A percentile compares a stretch with the other conserved stretches of the same genome.
phyloP scores from a whole-genome alignment of 2,888 invertebrate genomes.

The Aproaerema taeniolella region DNA sequence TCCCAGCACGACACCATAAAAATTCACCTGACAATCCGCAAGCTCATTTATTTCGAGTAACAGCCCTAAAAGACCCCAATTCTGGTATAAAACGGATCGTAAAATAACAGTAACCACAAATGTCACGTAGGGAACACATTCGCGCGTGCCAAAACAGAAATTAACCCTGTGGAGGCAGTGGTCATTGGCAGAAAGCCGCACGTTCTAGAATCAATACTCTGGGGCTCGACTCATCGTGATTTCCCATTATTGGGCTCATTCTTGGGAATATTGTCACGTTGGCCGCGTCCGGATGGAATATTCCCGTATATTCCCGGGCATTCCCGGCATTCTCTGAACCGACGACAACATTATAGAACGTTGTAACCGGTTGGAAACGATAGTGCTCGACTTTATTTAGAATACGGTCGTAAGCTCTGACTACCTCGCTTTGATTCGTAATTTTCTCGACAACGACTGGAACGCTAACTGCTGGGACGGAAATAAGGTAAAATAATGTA shows the following conservation, averaged over 20 bases:
- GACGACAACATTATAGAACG: not conserved
- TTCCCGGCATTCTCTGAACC: not conserved
- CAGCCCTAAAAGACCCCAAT: slow-evolving; percentile 5
- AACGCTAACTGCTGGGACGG: too few species aligned
- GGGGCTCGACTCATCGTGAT: slow-evolving; percentile 20
- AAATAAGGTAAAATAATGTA: too few species aligned
- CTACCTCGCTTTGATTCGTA: too few species aligned
- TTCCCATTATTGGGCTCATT: slow-evolving; percentile 34
- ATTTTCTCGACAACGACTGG: too few species aligned
- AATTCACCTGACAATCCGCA: slow-evolving; percentile 5
- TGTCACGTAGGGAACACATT: slow-evolving; percentile 34
- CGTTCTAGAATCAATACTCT: slow-evolving; percentile 6
- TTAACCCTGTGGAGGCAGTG: not conserved
- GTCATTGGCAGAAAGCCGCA: not conserved
- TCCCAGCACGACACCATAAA: not conserved
- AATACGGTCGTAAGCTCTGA: not conserved
- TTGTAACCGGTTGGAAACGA: slow-evolving; percentile 1
- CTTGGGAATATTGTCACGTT: slow-evolving; percentile 42
- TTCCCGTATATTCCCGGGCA: not conserved
- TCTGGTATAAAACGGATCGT: slow-evolving; percentile 10
- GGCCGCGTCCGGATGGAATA: slow-evolving; percentile 17
- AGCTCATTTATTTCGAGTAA: slow-evolving; percentile 9
- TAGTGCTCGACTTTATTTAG: not conserved
- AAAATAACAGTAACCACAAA: slow-evolving; percentile 28
- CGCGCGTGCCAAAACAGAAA: slow-evolving; percentile 24